Evolutionary conservation across 2,113 vertebrate genomes (phyloP).

Genomic region (Connochaetes taurinus): DNA sequence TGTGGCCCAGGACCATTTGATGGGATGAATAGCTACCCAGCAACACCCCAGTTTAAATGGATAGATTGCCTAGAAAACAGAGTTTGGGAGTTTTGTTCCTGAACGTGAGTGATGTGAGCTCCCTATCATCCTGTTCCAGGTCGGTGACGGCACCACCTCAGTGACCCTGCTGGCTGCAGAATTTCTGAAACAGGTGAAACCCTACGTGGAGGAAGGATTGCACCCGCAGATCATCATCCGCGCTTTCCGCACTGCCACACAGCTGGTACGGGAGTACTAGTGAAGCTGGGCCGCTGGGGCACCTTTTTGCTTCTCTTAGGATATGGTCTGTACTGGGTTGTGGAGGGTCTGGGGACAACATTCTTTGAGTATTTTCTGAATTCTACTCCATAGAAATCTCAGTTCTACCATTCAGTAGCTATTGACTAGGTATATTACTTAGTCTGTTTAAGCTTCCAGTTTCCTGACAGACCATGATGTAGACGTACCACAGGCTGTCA

Average conservation of each 20-base stretch:
- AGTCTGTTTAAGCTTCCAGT: background rate
- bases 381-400: background rate
- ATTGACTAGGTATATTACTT: background rate
- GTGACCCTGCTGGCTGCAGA: constrained; percentile 95
- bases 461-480: background rate
- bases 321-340: background rate
- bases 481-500: background rate
- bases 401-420: background rate
- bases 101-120: background rate
- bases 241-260: constrained; percentile 92
- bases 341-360: background rate
- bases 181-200: constrained; percentile 96
- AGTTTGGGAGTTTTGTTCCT: background rate
- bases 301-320: background rate
- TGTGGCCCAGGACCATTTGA: background rate
- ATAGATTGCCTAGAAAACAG: background rate
- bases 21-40: background rate
- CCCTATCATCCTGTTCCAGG: constrained; percentile 74
- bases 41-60: background rate
- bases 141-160: constrained; percentile 96
- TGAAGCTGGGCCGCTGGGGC: background rate
- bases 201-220: constrained; percentile 95
- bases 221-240: constrained; percentile 99
- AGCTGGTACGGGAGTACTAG: constrained; percentile 78
- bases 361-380: background rate